Evolutionary conservation across 2,113 vertebrate genomes (phyloP), one percentile per base, ranked within the genome.

Genomic region (Pteropus alecto): DNA sequence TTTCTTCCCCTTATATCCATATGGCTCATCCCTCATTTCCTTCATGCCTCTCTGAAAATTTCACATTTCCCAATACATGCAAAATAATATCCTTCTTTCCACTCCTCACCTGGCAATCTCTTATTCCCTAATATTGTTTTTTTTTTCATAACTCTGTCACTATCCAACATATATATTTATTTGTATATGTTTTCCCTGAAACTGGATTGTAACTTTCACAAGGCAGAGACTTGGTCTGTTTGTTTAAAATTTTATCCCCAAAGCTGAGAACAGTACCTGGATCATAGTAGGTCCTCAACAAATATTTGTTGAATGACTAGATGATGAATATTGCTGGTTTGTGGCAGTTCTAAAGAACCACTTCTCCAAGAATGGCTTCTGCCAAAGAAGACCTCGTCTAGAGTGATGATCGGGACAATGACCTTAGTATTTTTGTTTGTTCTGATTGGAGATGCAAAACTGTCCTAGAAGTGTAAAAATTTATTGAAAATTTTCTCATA

Each of bases 191-290:
- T 87, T 78, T 4, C 16, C 38, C 24, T 87, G 4, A 13, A 26
- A 85, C 28, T 35, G 78, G 41, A 58, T 46, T 74, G 6, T 73
- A 74, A n/a, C 26, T 96, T 88, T 84, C 43, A 28, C 73, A 56
- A 85, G 35, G 38, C 46, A 76, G 65, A 79, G 70, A 76, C 38
- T 74, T 88, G 46, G 35, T 48, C 65, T 88, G 0, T 41, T 93
- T 87, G 24, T 84, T 68, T 67, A 88, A 79, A 87, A 77, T n/a
- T 76, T 79, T 89, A 95, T 60, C 19, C 28, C 33, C 77, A 93
- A 82, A 74, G 35, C 33, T 96, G 76, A 95, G 30, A 94, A 74
- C 1, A 21, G 4, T 85, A 21, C 6, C 71, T 89, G 48, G 56
- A 38, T 92, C 65, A 73, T 11, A 94, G 61, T 48, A 87, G 33